Percentiles rank a stretch among this genome's conserved stretches.
phyloP scores from a whole-genome alignment of 2,797 vertebrate species.

The Orientallactaga sibirica region DNA sequence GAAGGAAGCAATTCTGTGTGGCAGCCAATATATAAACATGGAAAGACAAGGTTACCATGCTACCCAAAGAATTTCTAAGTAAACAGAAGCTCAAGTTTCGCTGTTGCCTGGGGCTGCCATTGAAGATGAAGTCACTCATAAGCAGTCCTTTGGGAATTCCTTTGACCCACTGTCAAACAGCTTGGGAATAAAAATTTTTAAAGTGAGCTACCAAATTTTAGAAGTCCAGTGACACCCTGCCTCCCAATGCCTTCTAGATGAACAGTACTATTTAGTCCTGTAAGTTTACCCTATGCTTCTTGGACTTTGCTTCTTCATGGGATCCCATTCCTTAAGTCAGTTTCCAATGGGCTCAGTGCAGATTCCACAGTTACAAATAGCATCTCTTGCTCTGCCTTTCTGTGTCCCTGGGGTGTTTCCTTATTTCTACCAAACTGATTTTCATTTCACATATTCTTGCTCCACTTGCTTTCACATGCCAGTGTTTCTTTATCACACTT shows the following conservation, averaged over 20 bases:
- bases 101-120: slow-evolving; percentile 46
- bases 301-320: background rate
- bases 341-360: background rate
- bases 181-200: slow-evolving; percentile 50
- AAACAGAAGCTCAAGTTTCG: slow-evolving; percentile 69
- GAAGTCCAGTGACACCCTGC: background rate
- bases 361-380: accelerated
- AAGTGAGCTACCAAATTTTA: slow-evolving; percentile 24
- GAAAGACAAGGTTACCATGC: slow-evolving; percentile 43
- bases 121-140: slow-evolving; percentile 50
- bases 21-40: slow-evolving; percentile 60
- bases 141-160: slow-evolving; percentile 16
- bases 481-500: background rate
- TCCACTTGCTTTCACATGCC: background rate
- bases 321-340: background rate
- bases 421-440: background rate
- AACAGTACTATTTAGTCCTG: background rate
- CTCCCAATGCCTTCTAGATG: background rate
- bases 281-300: background rate
- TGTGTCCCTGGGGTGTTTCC: background rate
- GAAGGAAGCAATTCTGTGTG: slow-evolving; percentile 15
- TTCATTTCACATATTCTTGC: background rate
- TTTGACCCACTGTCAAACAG: slow-evolving; percentile 54
- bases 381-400: background rate
- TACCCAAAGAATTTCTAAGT: slow-evolving; percentile 39